Base-by-base conservation (phyloP, 2,113 vertebrate species). In the Prunella himalayana region DNA sequence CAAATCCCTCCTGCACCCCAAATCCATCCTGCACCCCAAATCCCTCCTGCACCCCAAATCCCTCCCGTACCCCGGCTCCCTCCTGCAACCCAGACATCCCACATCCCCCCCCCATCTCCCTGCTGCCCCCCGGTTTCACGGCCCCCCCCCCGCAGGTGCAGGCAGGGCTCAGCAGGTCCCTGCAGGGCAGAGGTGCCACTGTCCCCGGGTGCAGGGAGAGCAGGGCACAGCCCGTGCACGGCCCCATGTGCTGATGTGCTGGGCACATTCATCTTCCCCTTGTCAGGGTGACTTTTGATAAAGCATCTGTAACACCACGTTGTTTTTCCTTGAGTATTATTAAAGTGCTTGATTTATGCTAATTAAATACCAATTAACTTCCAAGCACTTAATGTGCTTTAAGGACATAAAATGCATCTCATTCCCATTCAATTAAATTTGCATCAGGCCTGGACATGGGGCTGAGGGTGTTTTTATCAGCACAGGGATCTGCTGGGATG, bases 341-440 rank as follows among this genome's bases (percentile, higher is more conserved):
- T 91, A 88, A 95, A 94, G 70, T 39, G 59, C 75, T 95, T 93
- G 92, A 95, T 95, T 93, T 90, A 97, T 90, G 91, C 84, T 91
- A 95, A 96, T 95, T 94, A 88, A 97, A 96, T 94, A 90, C 66
- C 91, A 95, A 95, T 97, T 95, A 95, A 91, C 84, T 93, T 85
- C 91, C 78, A 45, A 91, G 84, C 87, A 88, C 90, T 92, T 92
- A 65, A 85, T 68, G 89, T 69, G 84, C 82, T 91, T 92, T 94
- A 92, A 95, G 93, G 90, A 92, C 84, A 76, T 82, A 87, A 93
- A 95, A 95, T 66, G 60, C 85, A 85, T 82, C 77, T 92, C 60
- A 59, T 86, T 91, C 72, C 77, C 56, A 6, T 76, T 72, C 93
- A 73, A 47, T 87, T 84, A 76, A 45, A 39, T n/a, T 39, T 68